phyloP scores from a whole-genome alignment of 2,888 invertebrate species.

The Lissonota sp. region DNA sequence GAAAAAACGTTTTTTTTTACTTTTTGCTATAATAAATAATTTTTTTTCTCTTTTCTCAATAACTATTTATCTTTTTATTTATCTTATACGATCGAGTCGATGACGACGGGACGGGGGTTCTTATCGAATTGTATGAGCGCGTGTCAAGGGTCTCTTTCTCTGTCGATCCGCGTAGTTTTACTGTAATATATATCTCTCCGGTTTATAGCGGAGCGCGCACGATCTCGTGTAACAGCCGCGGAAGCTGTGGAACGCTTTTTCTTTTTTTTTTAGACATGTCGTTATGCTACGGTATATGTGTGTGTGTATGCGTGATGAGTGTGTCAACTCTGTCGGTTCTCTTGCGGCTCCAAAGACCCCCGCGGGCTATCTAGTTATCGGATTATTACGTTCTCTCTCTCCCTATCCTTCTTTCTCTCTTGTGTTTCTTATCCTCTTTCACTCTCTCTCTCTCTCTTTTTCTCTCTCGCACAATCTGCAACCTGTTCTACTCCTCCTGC shows the following conservation, averaged over 20 bases:
- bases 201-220: not conserved
- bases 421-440: conserved; percentile 8
- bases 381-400: conserved; percentile 60
- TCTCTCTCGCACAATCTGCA: conserved; percentile 25
- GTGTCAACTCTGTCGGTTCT: conserved; percentile 47
- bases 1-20: not conserved
- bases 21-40: not conserved
- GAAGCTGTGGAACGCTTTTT: conserved; percentile 40
- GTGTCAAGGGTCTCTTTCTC: conserved; percentile 33
- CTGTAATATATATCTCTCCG: conserved; percentile 41
- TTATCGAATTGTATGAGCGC: conserved; percentile 42
- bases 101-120: not conserved
- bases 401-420: conserved; percentile 2
- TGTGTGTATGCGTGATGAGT: conserved; percentile 55
- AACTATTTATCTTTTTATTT: not conserved
- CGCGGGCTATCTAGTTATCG: conserved; percentile 64
- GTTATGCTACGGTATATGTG: conserved; percentile 36
- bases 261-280: conserved; percentile 36
- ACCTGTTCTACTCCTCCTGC: conserved; percentile 49
- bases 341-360: conserved; percentile 31
- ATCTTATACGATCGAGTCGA: not conserved
- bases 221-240: conserved; percentile 9
- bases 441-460: conserved; percentile 3
- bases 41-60: not conserved
- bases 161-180: conserved; percentile 1